Evolutionary conservation across 2,888 invertebrate species (phyloP).

Genomic region (Dendrolimus pini): DNA sequence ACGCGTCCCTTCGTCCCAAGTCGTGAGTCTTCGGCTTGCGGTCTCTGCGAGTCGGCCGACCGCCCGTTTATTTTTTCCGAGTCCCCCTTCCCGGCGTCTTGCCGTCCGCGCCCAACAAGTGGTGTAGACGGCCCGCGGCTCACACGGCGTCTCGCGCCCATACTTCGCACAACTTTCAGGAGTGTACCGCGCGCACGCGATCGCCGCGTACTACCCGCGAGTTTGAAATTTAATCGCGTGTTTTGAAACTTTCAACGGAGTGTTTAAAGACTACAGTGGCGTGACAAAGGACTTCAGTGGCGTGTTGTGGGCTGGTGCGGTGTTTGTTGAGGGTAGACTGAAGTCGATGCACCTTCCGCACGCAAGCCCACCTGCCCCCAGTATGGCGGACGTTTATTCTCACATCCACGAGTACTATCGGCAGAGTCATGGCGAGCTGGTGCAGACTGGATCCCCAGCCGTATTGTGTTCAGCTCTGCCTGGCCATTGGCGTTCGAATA

Average conservation of each 20-base stretch:
- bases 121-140: conserved; percentile 54
- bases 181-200: conserved; percentile 57
- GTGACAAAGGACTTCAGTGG: conserved; percentile 58
- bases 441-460: conserved; percentile 96
- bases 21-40: conserved; percentile 74
- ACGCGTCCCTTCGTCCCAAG: conserved; percentile 68
- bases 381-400: conserved; percentile 85
- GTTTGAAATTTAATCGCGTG: conserved; percentile 43
- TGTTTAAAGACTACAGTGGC: conserved; percentile 49
- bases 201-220: conserved; percentile 23
- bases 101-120: conserved; percentile 67
- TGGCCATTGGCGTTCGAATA: conserved; percentile 98
- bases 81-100: conserved; percentile 68
- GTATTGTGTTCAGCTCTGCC: conserved; percentile 96
- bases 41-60: conserved; percentile 50
- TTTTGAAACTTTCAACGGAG: conserved; percentile 55
- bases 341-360: conserved; percentile 82
- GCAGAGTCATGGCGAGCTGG: conserved; percentile 94
- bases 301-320: conserved; percentile 51
- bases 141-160: conserved; percentile 63
- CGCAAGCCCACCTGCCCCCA: conserved; percentile 74
- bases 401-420: conserved; percentile 87
- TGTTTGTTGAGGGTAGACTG: conserved; percentile 49
- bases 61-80: conserved; percentile 61
- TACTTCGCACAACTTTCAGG: conserved; percentile 63